Percentiles rank a stretch among this genome's conserved stretches.
Conservation (phyloP, 2,113 vertebrate genomes). For the Rynchops niger region DNA sequence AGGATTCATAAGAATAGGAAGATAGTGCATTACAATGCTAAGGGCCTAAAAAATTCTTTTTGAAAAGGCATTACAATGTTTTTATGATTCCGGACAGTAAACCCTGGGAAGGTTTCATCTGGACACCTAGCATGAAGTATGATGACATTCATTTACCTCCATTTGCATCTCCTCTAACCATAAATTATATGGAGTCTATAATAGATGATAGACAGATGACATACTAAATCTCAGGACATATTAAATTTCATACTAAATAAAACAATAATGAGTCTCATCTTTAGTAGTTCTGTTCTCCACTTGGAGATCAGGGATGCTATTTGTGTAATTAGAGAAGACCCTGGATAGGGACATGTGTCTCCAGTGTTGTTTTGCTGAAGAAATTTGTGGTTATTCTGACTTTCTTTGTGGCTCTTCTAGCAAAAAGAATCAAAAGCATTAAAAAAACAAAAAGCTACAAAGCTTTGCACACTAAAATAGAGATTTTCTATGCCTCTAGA, state of each 20-base stretch:
- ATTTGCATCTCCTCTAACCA: background rate
- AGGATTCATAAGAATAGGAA: background rate
- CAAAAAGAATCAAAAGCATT: background rate
- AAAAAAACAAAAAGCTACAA: background rate
- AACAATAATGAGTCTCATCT: background rate
- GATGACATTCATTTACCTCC: background rate
- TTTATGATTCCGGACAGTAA: background rate
- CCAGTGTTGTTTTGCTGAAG: background rate
- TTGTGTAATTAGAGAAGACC: background rate
- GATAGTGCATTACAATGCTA: background rate
- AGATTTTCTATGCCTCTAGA: background rate
- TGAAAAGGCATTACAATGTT: background rate
- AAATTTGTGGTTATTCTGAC: background rate
- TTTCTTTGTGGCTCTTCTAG: background rate
- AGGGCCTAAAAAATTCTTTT: background rate
- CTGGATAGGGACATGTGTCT: rapidly evolving
- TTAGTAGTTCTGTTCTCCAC: background rate
- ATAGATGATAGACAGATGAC: background rate
- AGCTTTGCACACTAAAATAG: background rate
- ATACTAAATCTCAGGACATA: background rate
- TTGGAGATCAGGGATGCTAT: background rate
- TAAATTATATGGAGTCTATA: background rate
- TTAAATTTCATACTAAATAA: too few relatives aligned
- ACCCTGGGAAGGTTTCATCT: background rate
- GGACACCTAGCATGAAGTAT: background rate